These are phyloP conservation scores for Rhopalosiphum maidis DNA, from an alignment of 1,140 invertebrate species.

Conservation along the genomic window DNA sequence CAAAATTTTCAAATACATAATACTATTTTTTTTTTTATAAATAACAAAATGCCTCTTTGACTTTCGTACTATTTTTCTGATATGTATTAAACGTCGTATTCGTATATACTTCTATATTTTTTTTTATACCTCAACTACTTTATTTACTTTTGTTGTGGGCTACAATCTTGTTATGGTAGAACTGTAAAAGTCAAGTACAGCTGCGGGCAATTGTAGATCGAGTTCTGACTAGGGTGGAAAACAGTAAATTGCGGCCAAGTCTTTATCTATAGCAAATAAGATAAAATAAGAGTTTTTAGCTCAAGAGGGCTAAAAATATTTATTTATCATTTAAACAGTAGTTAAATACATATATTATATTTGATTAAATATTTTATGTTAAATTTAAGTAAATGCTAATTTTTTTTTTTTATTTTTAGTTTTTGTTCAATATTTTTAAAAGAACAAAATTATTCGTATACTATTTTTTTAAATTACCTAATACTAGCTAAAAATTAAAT, in stretches of 20 bases:
- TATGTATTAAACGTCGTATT: constrained; percentile 13
- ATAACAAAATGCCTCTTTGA: not conserved
- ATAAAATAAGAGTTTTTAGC: constrained; percentile 25
- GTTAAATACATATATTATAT: not conserved
- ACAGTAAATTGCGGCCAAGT: constrained; percentile 39
- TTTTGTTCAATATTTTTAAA: not conserved
- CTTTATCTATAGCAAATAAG: constrained; percentile 37
- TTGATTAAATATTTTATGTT: not conserved
- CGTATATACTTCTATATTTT: constrained; percentile 6
- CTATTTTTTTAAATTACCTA: not conserved
- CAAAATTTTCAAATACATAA: not conserved
- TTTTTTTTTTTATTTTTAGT: too few relatives aligned
- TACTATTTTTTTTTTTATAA: not conserved
- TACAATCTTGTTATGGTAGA: constrained; percentile 49
- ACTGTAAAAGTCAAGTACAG: constrained; percentile 49
- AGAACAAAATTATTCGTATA: not conserved
- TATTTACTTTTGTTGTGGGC: constrained; percentile 47
- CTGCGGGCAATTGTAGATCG: constrained; percentile 51
- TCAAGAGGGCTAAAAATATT: not conserved
- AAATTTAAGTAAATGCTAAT: not conserved
- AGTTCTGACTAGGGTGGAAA: constrained; percentile 25
- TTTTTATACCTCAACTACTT: constrained; percentile 28
- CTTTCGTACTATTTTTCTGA: not conserved
- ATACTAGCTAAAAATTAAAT: not conserved
- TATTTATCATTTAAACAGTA: not conserved